Evolutionary conservation across 2,888 invertebrate species (phyloP).

Genomic region (Zootermopsis nevadensis): DNA sequence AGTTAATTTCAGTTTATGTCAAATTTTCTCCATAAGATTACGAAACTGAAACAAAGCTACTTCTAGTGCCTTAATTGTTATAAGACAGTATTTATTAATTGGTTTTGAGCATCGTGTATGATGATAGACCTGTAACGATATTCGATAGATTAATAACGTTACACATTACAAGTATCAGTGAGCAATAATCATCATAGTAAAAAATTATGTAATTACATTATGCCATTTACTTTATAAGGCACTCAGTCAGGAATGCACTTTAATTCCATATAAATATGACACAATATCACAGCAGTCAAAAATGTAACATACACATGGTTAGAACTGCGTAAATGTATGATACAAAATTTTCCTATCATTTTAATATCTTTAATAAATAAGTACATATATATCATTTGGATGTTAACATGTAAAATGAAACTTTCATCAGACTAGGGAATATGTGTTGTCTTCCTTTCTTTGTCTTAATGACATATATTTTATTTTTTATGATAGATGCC

Average conservation of each 20-base stretch:
- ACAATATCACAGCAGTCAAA: constrained; percentile 2
- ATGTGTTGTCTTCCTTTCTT: background rate
- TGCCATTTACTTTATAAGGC: background rate
- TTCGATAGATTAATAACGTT: background rate
- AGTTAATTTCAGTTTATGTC: background rate
- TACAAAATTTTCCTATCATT: background rate
- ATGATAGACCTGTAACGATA: constrained; percentile 1
- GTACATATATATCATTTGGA: background rate
- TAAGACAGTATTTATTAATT: background rate
- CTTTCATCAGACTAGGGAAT: constrained; percentile 6
- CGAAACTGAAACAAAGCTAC: background rate
- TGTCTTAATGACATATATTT: background rate
- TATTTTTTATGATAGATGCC: background rate
- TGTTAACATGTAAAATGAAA: background rate
- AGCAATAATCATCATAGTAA: background rate
- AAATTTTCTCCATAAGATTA: background rate
- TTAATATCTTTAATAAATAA: background rate
- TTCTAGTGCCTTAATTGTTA: background rate
- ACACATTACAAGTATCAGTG: background rate
- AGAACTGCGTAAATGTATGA: background rate
- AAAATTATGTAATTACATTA: background rate
- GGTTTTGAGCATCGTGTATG: background rate
- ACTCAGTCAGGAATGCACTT: constrained; percentile 2
- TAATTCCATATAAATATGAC: background rate
- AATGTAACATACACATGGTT: background rate